These are phyloP conservation scores for Esox masquinongy DNA, from an alignment of 2,797 vertebrate genomes.

Conservation along the genomic window DNA sequence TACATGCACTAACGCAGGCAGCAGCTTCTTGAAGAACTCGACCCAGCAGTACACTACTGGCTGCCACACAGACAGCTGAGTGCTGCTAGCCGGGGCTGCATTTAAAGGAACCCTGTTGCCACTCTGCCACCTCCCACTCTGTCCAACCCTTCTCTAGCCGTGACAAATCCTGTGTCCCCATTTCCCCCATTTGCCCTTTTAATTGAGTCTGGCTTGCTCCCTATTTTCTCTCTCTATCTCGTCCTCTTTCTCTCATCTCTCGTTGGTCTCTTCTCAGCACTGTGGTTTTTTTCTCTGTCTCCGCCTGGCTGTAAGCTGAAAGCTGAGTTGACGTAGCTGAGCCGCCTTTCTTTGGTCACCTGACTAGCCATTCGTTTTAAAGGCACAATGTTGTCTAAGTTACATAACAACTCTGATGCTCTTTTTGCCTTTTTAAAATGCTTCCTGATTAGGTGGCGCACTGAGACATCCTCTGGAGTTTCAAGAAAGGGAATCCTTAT, in stretches of 20 bases:
- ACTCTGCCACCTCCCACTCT: conserved; percentile 12
- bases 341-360: conserved; percentile 73
- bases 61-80: conserved; percentile 52
- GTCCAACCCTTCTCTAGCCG: conserved; percentile 48
- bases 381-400: conserved; percentile 70
- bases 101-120: conserved; percentile 61
- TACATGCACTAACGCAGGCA: conserved; percentile 77
- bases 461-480: conserved; percentile 11
- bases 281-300: neutral
- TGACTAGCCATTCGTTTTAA: conserved; percentile 80
- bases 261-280: neutral
- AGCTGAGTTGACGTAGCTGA: conserved; percentile 59
- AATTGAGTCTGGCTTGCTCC: conserved; percentile 57
- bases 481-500: no score
- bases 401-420: conserved; percentile 60
- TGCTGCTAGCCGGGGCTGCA: conserved; percentile 60
- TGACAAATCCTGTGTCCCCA: conserved; percentile 53
- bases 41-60: conserved; percentile 70
- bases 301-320: conserved; percentile 28
- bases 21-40: conserved; percentile 77
- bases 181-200: conserved; percentile 62
- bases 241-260: conserved; percentile 33
- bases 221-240: conserved; percentile 8
- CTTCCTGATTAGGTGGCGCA: conserved; percentile 1
- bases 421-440: conserved; percentile 25